Conservation (phyloP, 1,140 invertebrate genomes). For the Zaprionus davidi region DNA sequence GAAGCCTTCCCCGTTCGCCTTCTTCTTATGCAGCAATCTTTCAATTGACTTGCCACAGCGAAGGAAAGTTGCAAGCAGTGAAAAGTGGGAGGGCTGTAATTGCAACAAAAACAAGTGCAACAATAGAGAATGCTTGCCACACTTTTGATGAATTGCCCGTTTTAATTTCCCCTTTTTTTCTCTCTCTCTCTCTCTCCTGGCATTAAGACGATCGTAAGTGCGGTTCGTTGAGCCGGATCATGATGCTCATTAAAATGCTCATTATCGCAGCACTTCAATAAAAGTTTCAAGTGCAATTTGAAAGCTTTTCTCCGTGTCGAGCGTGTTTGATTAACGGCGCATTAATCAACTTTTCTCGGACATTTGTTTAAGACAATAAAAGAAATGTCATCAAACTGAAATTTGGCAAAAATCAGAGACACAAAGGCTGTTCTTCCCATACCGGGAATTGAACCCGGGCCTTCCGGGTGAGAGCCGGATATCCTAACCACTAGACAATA, state of each 20-base stretch:
- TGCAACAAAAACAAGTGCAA: constrained; percentile 8
- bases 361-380: constrained; percentile 47
- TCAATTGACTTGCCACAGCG: constrained; percentile 60
- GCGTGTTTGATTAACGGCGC: constrained; percentile 37
- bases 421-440: constrained; percentile 86
- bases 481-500: constrained; percentile 92
- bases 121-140: constrained; percentile 62
- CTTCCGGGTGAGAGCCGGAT: constrained; percentile 93
- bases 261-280: constrained; percentile 50
- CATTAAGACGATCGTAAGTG: constrained; percentile 17
- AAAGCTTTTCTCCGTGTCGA: constrained; percentile 7
- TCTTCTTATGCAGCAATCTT: too few species aligned
- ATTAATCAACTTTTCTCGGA: constrained; percentile 21
- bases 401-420: constrained; percentile 5
- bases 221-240: constrained; percentile 74
- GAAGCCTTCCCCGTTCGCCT: background rate
- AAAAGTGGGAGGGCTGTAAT: constrained; percentile 60
- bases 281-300: constrained; percentile 37
- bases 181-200: constrained; percentile 12
- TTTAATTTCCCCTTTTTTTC: constrained; percentile 37
- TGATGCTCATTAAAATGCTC: constrained; percentile 60
- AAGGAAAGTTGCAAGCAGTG: constrained; percentile 65
- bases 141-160: constrained; percentile 77
- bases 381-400: background rate
- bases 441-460: constrained; percentile 94